Base-by-base conservation (phyloP, 1,140 invertebrate genomes). In the Aphidius gifuensis region DNA sequence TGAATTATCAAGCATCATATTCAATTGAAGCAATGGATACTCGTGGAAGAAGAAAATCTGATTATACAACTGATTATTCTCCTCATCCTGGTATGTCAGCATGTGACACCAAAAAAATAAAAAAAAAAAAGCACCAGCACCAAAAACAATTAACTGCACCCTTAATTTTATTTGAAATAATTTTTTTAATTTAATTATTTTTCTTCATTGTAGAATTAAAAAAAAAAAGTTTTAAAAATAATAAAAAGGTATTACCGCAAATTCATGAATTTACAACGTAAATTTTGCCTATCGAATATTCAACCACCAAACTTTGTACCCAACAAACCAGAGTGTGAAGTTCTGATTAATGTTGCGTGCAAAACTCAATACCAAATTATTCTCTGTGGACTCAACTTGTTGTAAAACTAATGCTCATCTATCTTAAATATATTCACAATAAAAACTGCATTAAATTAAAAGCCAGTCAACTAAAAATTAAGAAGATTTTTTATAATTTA, bases 321-420 rank as follows among this genome's bases (percentile, higher is more conserved):
- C n/a, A 23, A 39, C 40, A 50, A 53, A 59, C n/a, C 44, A 54
- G 47, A 66, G 66, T 46, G 56, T 58, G 56, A 58, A 62, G 60
- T 51, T 58, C 44, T 38, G 61, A 62, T 66, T 64, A 64, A 55
- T 40, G 53, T 55, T 55, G 53, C 53, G 53, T 55, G 39, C 11
- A 6, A 21, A 55, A 39, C 39, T 42, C 39, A 42, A 42, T 55
- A 55, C 53, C 38, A 55, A 55, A 55, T 55, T 55, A 55, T 39
- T 55, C 53, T 40, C 53, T 42, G 23, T 32, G 23, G 23, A 32
- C 23, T 32, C 2, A 32, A 32, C 23, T 32, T 32, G 23, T 32
- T 32, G 23, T 32, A 32, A 32, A 32, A 32, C 23, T 32, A 32
- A 32, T 4, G 23, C 2, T 32, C 23, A 32, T 32, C 23, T 32